phyloP scores from a whole-genome alignment of 2,888 invertebrate genomes.

The Troides aeacus region DNA sequence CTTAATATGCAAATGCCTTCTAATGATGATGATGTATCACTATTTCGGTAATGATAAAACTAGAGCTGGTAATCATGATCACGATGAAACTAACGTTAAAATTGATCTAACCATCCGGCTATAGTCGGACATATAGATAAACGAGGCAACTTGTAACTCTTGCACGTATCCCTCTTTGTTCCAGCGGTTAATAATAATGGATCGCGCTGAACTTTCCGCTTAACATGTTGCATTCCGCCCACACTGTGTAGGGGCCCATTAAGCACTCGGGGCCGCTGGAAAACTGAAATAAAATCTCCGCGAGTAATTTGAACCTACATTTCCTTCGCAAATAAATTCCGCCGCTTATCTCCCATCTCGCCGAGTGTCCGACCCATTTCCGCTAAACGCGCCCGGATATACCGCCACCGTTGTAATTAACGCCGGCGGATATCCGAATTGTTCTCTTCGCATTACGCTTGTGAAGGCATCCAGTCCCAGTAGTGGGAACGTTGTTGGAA shows the following conservation, averaged over 20 bases:
- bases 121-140: no score
- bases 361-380: constrained; percentile 16
- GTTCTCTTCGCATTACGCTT: constrained; percentile 6
- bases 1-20: no score
- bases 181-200: not conserved
- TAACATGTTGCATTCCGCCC: not conserved
- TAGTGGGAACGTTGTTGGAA: no score
- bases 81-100: no score
- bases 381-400: constrained; percentile 19
- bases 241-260: constrained; percentile 4
- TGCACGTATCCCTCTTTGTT: no score
- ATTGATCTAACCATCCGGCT: no score
- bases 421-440: constrained; percentile 17
- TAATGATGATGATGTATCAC: no score
- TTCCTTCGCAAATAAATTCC: constrained; percentile 26
- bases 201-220: not conserved
- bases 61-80: no score
- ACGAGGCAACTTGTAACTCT: no score
- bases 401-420: constrained; percentile 1
- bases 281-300: constrained; percentile 21
- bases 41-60: no score
- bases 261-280: constrained; percentile 6
- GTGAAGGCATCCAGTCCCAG: no score
- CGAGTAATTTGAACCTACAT: constrained; percentile 26
- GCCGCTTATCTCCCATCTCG: constrained; percentile 19